These are phyloP conservation scores for Heliconius himera DNA, from an alignment of 1,140 invertebrate species.

Conservation along the genomic window DNA sequence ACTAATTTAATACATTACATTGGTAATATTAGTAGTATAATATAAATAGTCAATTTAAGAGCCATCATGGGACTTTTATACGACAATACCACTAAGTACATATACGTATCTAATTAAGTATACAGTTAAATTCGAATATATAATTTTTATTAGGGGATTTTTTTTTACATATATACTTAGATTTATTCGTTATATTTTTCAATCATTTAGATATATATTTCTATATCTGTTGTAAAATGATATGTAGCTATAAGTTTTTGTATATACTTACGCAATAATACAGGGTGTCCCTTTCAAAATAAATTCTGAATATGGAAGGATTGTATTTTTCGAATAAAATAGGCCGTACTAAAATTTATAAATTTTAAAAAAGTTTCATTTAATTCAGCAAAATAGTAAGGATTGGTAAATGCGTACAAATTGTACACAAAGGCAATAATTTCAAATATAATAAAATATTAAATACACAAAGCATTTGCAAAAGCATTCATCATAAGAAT, in stretches of 20 bases:
- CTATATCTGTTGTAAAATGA: conserved; percentile 42
- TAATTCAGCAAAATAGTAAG: conserved; percentile 34
- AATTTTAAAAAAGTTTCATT: conserved; percentile 26
- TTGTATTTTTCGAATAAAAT: conserved; percentile 43
- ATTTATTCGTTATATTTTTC: conserved; percentile 16
- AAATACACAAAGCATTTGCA: conserved; percentile 2
- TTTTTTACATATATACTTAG: conserved; percentile 24
- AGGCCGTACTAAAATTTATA: conserved; percentile 43
- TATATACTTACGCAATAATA: conserved; percentile 41
- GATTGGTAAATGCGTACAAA: conserved; percentile 18
- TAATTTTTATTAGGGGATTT: conserved; percentile 32
- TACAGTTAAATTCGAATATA: conserved; percentile 33
- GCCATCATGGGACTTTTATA: not conserved
- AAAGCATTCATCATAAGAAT: conserved; percentile 25
- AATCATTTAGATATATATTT: conserved; percentile 23
- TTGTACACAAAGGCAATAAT: conserved; percentile 11
- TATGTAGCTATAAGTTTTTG: conserved; percentile 40
- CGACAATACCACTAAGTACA: not conserved
- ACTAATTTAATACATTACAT: not conserved
- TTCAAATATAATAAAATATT: conserved; percentile 13
- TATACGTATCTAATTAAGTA: conserved; percentile 15
- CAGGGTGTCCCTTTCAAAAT: conserved; percentile 40
- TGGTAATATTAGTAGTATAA: not conserved
- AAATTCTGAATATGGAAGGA: conserved; percentile 50
- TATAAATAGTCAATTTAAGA: conserved; percentile 1